These are phyloP conservation scores for Erythrocercus mccallii DNA, from an alignment of 2,113 vertebrate genomes.

Conservation along the genomic window DNA sequence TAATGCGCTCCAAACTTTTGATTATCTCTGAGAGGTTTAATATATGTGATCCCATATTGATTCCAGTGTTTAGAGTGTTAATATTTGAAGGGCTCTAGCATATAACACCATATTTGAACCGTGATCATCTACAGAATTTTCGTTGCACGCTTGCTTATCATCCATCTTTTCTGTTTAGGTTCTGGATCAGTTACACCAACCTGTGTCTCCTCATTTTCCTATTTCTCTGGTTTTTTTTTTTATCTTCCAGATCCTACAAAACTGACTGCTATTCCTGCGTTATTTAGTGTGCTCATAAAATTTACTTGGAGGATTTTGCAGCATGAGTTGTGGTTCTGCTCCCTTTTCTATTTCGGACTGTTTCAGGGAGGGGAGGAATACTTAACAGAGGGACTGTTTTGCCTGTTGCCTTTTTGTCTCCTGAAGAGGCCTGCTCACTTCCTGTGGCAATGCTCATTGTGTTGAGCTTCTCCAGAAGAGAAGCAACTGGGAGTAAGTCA, in stretches of 20 bases:
- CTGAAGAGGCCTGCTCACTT: background rate
- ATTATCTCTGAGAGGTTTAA: too few species aligned
- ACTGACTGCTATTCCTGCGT: background rate
- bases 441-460: background rate
- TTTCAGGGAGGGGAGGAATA: background rate
- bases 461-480: background rate
- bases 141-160: background rate
- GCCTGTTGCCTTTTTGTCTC: background rate
- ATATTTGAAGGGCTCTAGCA: background rate
- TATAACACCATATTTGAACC: rapidly evolving
- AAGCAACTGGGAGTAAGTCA: background rate
- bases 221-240: background rate
- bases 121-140: background rate
- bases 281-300: background rate
- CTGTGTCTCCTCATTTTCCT: background rate
- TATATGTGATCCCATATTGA: rapidly evolving
- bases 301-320: background rate
- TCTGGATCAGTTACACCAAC: background rate
- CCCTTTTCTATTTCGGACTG: background rate
- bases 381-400: background rate
- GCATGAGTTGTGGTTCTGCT: background rate
- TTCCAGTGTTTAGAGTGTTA: background rate
- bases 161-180: background rate
- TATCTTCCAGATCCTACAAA: background rate
- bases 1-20: rapidly evolving